Percentiles rank a stretch among this genome's conserved stretches.
phyloP scores from a whole-genome alignment of 2,113 vertebrate species.

The Ophthalmolycus amberensis region DNA sequence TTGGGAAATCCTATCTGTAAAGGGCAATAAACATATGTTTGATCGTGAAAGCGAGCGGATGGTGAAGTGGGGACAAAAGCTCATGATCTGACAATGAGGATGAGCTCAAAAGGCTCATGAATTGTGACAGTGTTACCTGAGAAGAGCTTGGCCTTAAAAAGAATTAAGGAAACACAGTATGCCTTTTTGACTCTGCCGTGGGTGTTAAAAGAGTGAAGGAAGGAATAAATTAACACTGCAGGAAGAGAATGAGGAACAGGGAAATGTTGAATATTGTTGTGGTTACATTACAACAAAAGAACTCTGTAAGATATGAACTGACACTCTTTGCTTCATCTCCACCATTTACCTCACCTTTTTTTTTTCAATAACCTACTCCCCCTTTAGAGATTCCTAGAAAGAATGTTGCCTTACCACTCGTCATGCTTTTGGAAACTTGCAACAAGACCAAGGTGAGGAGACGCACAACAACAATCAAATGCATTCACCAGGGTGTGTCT shows the following conservation, averaged over 20 bases:
- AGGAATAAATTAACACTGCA: neutral
- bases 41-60: neutral
- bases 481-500: constrained; percentile 66
- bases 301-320: neutral
- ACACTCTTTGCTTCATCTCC: neutral
- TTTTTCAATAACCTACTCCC: accelerated
- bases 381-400: neutral
- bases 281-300: neutral
- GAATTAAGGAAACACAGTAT: constrained; percentile 33
- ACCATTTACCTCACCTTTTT: accelerated
- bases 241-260: neutral
- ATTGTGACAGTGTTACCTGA: constrained; percentile 34
- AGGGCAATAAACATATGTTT: neutral
- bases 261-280: neutral
- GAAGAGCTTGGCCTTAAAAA: neutral
- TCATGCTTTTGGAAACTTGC: neutral
- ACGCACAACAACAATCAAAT: neutral
- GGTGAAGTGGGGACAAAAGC: neutral
- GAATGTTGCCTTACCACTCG: neutral
- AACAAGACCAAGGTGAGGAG: neutral
- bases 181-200: neutral
- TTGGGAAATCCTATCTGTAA: neutral
- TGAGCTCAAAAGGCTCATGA: neutral
- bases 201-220: neutral
- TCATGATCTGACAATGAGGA: neutral